Evolutionary conservation across 2,888 invertebrate species (phyloP).

Genomic region (Fragum sueziense): DNA sequence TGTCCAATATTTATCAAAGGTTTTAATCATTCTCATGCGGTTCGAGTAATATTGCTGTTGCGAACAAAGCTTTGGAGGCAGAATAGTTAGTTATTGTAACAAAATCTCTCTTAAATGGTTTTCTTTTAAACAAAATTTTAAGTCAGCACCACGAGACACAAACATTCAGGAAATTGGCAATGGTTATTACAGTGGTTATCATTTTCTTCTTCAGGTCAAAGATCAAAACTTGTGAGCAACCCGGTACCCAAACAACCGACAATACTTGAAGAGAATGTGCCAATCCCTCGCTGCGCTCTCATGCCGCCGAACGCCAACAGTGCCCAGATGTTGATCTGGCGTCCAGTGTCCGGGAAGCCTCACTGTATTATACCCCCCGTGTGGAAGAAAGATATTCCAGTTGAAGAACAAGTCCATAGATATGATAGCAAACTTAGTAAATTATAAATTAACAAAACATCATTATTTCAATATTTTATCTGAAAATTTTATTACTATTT

Average conservation of each 20-base stretch:
- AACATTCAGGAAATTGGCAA: no score
- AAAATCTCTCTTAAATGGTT: no score
- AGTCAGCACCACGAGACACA: no score
- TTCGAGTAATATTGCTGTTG: no score
- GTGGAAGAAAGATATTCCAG: constrained; percentile 71
- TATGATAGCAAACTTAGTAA: constrained; percentile 72
- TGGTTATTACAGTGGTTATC: not conserved
- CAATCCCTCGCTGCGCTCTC: constrained; percentile 78
- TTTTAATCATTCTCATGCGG: no score
- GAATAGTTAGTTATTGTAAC: no score
- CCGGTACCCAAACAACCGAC: constrained; percentile 75
- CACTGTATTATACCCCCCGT: constrained; percentile 80
- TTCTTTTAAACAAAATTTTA: no score
- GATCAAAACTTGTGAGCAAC: constrained; percentile 75
- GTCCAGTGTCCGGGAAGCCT: constrained; percentile 75
- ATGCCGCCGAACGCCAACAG: constrained; percentile 81
- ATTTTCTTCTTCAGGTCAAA: constrained; percentile 54
- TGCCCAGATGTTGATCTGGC: constrained; percentile 81
- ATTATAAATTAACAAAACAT: no score
- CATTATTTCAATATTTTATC: no score
- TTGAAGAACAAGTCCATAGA: constrained; percentile 67
- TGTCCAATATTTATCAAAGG: no score
- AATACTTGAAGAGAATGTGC: constrained; percentile 73
- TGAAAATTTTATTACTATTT: no score
- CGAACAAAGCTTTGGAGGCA: no score